These are phyloP conservation scores for Talpa occidentalis DNA, from an alignment of 2,113 vertebrate genomes.

Conservation along the genomic window DNA sequence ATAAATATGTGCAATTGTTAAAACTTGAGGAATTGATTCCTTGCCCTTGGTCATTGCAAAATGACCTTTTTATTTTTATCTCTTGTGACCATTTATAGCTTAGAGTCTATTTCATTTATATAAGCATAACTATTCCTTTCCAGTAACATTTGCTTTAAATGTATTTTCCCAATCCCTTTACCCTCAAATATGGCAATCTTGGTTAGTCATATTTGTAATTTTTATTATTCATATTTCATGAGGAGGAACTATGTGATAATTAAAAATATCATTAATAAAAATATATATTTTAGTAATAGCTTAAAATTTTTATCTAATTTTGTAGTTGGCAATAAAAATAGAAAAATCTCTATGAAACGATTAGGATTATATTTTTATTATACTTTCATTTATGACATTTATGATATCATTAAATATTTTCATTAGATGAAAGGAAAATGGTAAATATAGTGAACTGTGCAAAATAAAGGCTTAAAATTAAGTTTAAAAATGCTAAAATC, in stretches of 20 bases:
- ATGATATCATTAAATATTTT: conserved; percentile 53
- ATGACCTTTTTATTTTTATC: not conserved
- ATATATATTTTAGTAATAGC: not conserved
- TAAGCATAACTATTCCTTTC: not conserved
- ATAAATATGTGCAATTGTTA: not conserved
- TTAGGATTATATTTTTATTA: conserved; percentile 43
- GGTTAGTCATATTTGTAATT: conserved; percentile 9
- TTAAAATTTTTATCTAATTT: conserved; percentile 44
- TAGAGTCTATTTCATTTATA: not conserved
- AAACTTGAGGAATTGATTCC: not conserved
- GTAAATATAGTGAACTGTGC: conserved; percentile 36
- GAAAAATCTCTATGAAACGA: not conserved
- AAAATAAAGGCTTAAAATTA: conserved; percentile 30
- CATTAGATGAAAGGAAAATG: conserved; percentile 55
- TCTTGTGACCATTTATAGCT: not conserved
- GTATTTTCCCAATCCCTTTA: not conserved
- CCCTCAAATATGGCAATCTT: not conserved
- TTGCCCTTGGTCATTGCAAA: not conserved
- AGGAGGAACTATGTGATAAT: not conserved
- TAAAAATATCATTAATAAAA: conserved; percentile 39
- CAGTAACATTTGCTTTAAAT: not conserved
- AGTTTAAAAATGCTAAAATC: conserved; percentile 11
- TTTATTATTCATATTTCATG: conserved; percentile 4
- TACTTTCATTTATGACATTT: conserved; percentile 49
- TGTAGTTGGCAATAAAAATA: conserved; percentile 50